Base-by-base conservation (phyloP, 1,140 invertebrate species). In the Bradynema listronoti region DNA sequence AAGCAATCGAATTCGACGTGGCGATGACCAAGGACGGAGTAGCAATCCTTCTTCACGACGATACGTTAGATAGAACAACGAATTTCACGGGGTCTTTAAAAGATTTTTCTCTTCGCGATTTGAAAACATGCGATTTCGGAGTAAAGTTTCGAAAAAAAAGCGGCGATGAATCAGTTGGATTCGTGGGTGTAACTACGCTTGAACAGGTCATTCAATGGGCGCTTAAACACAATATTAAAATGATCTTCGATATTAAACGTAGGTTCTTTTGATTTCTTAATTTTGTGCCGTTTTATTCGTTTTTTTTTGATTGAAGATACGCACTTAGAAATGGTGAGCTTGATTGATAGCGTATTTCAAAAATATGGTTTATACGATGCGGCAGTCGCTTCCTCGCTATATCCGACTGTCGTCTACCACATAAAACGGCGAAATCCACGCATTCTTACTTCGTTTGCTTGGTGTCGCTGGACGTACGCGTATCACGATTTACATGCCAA, bases 1-100 rank as follows among this genome's bases (percentile, higher is more conserved):
- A 80, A 63, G 83, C 83, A 25, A 81, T 89, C n/a, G 87, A 89
- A 78, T 82, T 89, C 73, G 87, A 89, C 80, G 79, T 89, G 14
- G 77, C 82, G 11, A 81, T 87, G 11, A 87, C 86, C 0, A 82
- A 81, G 63, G 87, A 89, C 79, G 84, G 84, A 49, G 80, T 86
- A 56, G 83, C 87, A 41, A 82, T 89, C 56, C 66, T 88, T 5
- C 84, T 88, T 45, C 88, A 89, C 78, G 88, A 89, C 76, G 72
- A 82, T 53, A 85, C 82, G 2, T 74, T 87, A 42, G 84, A 87
- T 66, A 78, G 87, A 73, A 81, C 87, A 52, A 84, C 85, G n/a
- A 82, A 84, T 63, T 77, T 79, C 55, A 76, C 69, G 45, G 81
- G 84, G 34, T 68, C 80, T 30, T 77, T 89, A 2, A 77, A 72